Conservation (phyloP, 2,797 vertebrate genomes). For the Halcyon badia region DNA sequence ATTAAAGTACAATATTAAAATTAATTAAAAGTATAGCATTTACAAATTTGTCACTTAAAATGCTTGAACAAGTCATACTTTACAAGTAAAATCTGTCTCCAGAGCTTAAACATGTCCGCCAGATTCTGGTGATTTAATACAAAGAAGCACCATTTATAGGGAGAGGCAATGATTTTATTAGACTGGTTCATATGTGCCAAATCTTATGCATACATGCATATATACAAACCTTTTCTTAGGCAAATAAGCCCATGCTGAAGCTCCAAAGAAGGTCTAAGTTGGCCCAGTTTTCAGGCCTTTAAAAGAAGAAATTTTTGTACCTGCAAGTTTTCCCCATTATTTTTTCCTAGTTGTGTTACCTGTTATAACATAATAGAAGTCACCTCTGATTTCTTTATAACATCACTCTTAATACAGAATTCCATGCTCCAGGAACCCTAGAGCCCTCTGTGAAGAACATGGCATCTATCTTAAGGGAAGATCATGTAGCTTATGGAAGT, state of each 20-base stretch:
- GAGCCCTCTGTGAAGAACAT: not conserved
- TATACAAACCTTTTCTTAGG: not conserved
- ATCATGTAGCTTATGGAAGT: not conserved
- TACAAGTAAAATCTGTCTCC: not conserved
- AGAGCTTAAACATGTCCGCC: not conserved
- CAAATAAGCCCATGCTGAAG: not conserved
- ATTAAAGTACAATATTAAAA: not conserved
- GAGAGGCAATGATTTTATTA: not conserved
- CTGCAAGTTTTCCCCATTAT: not conserved
- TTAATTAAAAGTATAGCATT: not conserved
- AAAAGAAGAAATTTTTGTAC: not conserved
- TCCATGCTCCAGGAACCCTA: not conserved
- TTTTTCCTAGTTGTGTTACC: not conserved
- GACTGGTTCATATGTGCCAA: not conserved
- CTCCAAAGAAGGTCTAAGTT: not conserved
- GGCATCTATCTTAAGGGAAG: not conserved
- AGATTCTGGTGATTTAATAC: not conserved
- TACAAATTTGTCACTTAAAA: not conserved
- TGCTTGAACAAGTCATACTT: not conserved
- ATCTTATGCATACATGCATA: not conserved
- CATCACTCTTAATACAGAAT: not conserved
- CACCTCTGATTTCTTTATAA: not conserved
- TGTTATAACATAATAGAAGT: not conserved
- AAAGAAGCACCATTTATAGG: not conserved
- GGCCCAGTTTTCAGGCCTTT: not conserved